Evolutionary conservation across 2,888 invertebrate genomes (phyloP).

Genomic region (Sminthurinus aureus): DNA sequence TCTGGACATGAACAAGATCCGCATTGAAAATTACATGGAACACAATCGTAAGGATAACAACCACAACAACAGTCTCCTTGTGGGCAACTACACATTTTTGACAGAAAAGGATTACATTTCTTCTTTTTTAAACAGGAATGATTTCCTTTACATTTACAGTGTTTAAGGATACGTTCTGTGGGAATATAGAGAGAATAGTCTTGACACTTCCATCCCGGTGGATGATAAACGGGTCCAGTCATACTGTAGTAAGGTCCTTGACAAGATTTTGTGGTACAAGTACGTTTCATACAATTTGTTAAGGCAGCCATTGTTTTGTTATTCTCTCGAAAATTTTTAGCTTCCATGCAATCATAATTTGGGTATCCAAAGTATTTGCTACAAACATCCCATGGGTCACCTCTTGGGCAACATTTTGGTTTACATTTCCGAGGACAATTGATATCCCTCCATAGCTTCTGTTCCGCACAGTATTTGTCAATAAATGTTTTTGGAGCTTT

Average conservation of each 20-base stretch:
- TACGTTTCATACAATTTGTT: not conserved
- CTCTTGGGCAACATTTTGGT: constrained; percentile 14
- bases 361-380: not conserved
- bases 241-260: constrained; percentile 15
- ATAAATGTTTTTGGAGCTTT: constrained; percentile 20
- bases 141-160: constrained; percentile 29
- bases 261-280: constrained; percentile 1
- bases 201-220: constrained; percentile 5
- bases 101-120: not conserved
- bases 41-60: too few species aligned
- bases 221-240: constrained; percentile 21
- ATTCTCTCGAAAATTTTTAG: constrained; percentile 18
- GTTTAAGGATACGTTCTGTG: constrained; percentile 7
- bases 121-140: constrained; percentile 12
- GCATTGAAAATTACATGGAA: not conserved
- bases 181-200: constrained; percentile 31
- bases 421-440: not conserved
- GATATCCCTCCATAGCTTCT: constrained; percentile 8
- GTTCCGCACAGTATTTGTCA: constrained; percentile 29
- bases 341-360: constrained; percentile 12
- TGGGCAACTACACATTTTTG: not conserved
- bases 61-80: not conserved
- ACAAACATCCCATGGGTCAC: not conserved
- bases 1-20: not conserved
- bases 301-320: constrained; percentile 21